Evolutionary conservation across 2,113 vertebrate genomes (phyloP).

Genomic region (Pelodiscus sinensis): DNA sequence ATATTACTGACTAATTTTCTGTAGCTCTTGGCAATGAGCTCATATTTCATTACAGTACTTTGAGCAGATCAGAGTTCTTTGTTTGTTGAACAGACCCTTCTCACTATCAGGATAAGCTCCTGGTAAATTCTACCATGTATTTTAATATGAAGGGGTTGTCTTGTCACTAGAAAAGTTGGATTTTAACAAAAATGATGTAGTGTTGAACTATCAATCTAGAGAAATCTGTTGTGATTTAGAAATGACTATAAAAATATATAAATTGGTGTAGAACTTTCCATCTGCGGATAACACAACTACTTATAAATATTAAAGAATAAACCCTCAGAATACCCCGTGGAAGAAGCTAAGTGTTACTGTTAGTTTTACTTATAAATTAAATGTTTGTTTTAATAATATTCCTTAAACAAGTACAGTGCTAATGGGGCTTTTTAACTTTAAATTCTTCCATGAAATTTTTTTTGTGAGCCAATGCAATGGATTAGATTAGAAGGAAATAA

Average conservation of each 20-base stretch:
- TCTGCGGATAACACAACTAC: neutral
- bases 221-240: neutral
- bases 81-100: neutral
- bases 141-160: neutral
- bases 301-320: neutral
- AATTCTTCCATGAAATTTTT: no score
- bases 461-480: neutral
- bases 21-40: neutral
- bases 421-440: neutral
- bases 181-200: neutral
- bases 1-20: neutral
- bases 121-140: neutral
- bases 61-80: neutral
- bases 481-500: neutral
- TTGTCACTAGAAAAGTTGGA: neutral
- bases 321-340: neutral
- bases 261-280: neutral
- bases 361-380: neutral
- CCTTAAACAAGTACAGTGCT: neutral
- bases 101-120: neutral
- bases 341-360: neutral
- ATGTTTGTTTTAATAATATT: neutral
- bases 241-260: neutral
- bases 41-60: neutral
- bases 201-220: neutral